phyloP scores from a whole-genome alignment of 2,888 invertebrate species.

The Dioctria linearis region DNA sequence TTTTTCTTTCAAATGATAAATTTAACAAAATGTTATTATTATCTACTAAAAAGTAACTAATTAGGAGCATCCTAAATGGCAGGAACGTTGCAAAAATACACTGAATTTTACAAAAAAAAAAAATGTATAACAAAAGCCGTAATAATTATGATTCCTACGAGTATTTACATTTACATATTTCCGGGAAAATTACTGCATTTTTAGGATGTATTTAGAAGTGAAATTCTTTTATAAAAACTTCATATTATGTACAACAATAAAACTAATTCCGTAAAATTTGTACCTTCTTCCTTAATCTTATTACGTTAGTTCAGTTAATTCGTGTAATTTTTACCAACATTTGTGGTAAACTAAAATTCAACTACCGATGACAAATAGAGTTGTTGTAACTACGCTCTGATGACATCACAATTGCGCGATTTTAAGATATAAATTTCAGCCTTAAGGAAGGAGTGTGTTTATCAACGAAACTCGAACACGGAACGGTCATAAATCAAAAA shows the following conservation, averaged over 20 bases:
- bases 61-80: slow-evolving; percentile 28
- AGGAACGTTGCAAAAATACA: slow-evolving; percentile 40
- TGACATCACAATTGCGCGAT: not conserved
- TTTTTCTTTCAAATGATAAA: not conserved
- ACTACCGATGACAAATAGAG: not conserved
- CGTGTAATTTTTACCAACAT: slow-evolving; percentile 30
- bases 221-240: not conserved
- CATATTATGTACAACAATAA: not conserved
- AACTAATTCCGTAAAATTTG: not conserved
- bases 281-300: slow-evolving; percentile 42
- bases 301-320: slow-evolving; percentile 23
- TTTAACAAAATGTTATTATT: slow-evolving; percentile 16
- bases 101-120: not conserved
- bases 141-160: not conserved
- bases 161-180: slow-evolving; percentile 29
- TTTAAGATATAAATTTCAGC: not conserved
- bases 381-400: not conserved
- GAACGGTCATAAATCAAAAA: not conserved
- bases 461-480: not conserved
- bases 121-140: not conserved
- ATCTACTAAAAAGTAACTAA: slow-evolving; percentile 1
- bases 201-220: not conserved
- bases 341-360: slow-evolving; percentile 16
- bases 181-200: slow-evolving; percentile 33
- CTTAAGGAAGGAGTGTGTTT: not conserved